phyloP scores from a whole-genome alignment of 1,140 invertebrate genomes.

The Drosophila carrolli region DNA sequence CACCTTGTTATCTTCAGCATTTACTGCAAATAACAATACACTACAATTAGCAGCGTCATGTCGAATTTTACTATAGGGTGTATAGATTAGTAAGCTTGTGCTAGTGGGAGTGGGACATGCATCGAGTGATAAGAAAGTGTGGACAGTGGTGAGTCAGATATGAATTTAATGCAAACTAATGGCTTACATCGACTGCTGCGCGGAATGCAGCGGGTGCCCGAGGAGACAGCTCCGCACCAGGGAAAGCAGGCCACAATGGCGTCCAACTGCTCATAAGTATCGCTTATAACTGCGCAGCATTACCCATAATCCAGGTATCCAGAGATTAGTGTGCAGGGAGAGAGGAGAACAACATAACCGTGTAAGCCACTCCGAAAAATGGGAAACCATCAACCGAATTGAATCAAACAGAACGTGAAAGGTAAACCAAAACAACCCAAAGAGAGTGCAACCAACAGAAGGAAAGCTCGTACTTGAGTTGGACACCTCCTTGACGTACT shows the following conservation, averaged over 20 bases:
- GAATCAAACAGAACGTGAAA: conserved; percentile 47
- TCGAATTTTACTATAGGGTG: background rate
- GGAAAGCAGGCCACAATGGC: conserved; percentile 89
- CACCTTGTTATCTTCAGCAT: background rate
- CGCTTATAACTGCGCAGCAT: conserved; percentile 82
- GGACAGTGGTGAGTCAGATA: conserved; percentile 1
- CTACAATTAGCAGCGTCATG: conserved; percentile 31
- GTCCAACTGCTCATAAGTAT: conserved; percentile 89
- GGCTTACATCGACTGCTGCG: conserved; percentile 85
- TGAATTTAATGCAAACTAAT: conserved; percentile 1
- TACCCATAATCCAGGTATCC: conserved; percentile 38
- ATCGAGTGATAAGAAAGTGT: conserved; percentile 15
- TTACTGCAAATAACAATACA: conserved; percentile 22
- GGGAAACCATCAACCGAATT: conserved; percentile 39
- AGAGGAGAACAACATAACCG: conserved; percentile 63
- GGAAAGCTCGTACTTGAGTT: conserved; percentile 87
- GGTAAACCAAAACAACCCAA: conserved; percentile 59
- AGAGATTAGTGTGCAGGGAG: conserved; percentile 57
- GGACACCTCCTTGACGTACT: conserved; percentile 91
- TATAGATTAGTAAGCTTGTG: conserved; percentile 28
- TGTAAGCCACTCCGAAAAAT: conserved; percentile 68
- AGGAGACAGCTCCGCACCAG: conserved; percentile 87
- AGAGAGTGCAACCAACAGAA: conserved; percentile 48
- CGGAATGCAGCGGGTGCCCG: conserved; percentile 81
- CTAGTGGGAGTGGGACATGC: conserved; percentile 25